These are phyloP conservation scores for Ptilonorhynchus violaceus DNA, from an alignment of 2,113 vertebrate species.

Conservation along the genomic window DNA sequence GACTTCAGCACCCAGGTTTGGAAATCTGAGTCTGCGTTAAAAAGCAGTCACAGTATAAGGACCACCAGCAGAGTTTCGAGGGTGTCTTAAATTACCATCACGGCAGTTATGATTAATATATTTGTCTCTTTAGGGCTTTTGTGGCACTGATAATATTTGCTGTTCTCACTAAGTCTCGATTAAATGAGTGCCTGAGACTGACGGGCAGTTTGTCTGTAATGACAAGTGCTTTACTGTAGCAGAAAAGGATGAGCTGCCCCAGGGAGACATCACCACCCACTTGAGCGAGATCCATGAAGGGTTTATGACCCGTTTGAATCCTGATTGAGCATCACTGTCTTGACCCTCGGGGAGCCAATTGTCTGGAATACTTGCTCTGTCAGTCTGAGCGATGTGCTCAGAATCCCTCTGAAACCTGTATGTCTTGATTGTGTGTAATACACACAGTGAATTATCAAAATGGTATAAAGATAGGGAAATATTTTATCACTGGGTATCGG, in stretches of 20 bases:
- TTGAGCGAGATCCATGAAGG: slow-evolving; percentile 77
- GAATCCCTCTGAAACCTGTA: slow-evolving; percentile 67
- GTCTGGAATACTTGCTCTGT: slow-evolving; percentile 79
- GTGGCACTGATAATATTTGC: slow-evolving; percentile 50
- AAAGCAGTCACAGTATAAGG: not conserved
- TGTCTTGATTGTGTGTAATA: slow-evolving; percentile 61
- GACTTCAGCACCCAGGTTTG: not conserved
- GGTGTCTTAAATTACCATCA: slow-evolving; percentile 12
- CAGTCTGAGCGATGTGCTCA: slow-evolving; percentile 76
- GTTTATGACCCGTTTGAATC: slow-evolving; percentile 82
- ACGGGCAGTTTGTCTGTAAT: slow-evolving; percentile 74
- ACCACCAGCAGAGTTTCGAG: slow-evolving; percentile 9
- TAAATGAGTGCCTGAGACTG: slow-evolving; percentile 71
- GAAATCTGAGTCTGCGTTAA: not conserved
- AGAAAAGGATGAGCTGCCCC: slow-evolving; percentile 76
- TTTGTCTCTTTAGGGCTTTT: slow-evolving; percentile 64
- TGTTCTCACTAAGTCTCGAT: slow-evolving; percentile 57
- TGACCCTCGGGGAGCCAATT: slow-evolving; percentile 79
- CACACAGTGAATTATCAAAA: slow-evolving; percentile 65
- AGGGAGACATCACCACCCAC: slow-evolving; percentile 78
- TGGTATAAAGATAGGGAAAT: slow-evolving; percentile 1
- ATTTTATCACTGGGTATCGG: not conserved
- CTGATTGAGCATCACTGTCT: slow-evolving; percentile 76
- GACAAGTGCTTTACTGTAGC: slow-evolving; percentile 75
- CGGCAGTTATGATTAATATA: slow-evolving; percentile 42